Evolutionary conservation across 2,113 vertebrate species (phyloP).

Genomic region (Onychostoma macrolepis): DNA sequence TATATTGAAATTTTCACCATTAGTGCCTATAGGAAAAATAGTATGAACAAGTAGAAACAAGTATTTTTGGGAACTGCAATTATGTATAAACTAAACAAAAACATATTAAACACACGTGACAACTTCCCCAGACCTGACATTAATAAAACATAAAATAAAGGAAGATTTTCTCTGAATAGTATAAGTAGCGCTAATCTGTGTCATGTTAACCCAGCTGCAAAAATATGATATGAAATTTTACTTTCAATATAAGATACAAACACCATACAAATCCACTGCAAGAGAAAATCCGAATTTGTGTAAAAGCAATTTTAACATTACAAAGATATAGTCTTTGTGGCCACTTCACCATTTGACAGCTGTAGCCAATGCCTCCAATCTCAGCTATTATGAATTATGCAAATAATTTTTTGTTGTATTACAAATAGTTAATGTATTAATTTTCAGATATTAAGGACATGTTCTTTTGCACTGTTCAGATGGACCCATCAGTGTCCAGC

Average conservation of each 20-base stretch:
- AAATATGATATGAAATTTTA: neutral
- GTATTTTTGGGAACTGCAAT: neutral
- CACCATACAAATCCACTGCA: neutral
- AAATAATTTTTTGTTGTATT: neutral
- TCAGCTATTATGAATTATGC: neutral
- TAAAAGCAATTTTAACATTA: neutral
- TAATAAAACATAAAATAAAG: too few relatives aligned
- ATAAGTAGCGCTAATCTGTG: neutral
- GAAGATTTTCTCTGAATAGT: too few relatives aligned
- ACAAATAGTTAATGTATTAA: neutral
- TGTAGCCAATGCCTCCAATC: neutral
- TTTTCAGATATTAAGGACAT: neutral
- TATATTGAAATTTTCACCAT: neutral
- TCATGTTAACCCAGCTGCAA: neutral
- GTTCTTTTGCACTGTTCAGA: conserved; percentile 62
- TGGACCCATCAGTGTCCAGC: conserved; percentile 81
- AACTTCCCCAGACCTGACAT: neutral
- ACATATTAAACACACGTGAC: neutral
- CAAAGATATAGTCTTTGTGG: neutral
- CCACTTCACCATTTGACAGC: neutral
- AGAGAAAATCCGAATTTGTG: neutral
- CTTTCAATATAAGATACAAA: neutral
- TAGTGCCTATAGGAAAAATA: neutral
- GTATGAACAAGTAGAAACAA: neutral
- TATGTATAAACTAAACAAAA: neutral